Evolutionary conservation across 2,113 vertebrate species (phyloP), one percentile per base, ranked within the genome.

Genomic region (Clarias magur): DNA sequence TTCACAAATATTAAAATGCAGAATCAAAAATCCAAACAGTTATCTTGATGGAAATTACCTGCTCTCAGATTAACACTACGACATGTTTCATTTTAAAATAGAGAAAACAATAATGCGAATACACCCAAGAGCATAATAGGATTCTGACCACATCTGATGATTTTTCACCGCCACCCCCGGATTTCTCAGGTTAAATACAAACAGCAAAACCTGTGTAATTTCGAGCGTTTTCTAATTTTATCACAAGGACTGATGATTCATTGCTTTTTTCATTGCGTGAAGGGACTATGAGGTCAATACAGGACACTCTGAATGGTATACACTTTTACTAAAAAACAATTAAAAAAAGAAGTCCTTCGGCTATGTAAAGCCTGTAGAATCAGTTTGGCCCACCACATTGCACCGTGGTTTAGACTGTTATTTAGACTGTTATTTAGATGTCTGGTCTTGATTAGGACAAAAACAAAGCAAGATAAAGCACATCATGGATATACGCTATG

Each of bases 371-470:
- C 56, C 15, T 34, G 63, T 60, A 81, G 65, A 60, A 53, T 81
- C 65, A 5, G 53, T 80, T 85, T 27, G 78, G 78, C 56, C 27
- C 57, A 76, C 83, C 80, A 12, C 79, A 80, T 27, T 60, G 59
- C 79, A 79, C 75, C 48, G 42, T 82, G 80, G 82, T 68, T 62
- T 62, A 81, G 56, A 76, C 68, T 63, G 30, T 34, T 86, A 86
- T 72, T 86, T 75, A 86, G 81, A 68, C 86, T 88, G 34, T 83
- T 88, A 88, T 89, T 89, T 89, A 85, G 56, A 48, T 30, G 87
- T 88, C 88, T 90, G 82, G 90, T 83, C 89, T 92, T 92, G 91
- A 93, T 93, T 92, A 90, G 87, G 27, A 88, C 70, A 88, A 87
- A 92, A 89, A 90, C 90, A 91, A 92, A 92, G 80, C 67, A 68